These are phyloP conservation scores for Trichogramma pretiosum DNA, from an alignment of 1,140 invertebrate species.

Conservation along the genomic window DNA sequence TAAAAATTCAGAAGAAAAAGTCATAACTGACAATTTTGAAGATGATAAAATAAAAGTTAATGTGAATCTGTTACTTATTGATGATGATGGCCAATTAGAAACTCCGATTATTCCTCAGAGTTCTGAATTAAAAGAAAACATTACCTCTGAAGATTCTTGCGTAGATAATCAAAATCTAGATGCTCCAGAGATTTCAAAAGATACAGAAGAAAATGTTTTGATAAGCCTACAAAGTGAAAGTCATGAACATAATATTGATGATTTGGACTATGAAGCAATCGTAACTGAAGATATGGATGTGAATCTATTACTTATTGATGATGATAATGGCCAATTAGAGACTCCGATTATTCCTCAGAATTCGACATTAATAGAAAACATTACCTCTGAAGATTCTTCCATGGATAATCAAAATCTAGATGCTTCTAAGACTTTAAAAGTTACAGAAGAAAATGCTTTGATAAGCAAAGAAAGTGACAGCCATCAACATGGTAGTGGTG, in stretches of 20 bases:
- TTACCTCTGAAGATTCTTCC: too few relatives aligned
- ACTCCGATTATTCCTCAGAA: slow-evolving; percentile 13
- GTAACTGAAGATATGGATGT: slow-evolving; percentile 22
- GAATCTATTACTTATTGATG: slow-evolving; percentile 29
- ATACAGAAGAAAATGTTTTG: slow-evolving; percentile 18
- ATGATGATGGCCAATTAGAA: slow-evolving; percentile 27
- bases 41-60: slow-evolving; percentile 22
- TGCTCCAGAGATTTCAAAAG: too few relatives aligned
- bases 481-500: slow-evolving; percentile 3
- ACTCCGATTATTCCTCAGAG: slow-evolving; percentile 22
- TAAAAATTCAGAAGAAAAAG: too few relatives aligned
- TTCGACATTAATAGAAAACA: slow-evolving; percentile 14
- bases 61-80: slow-evolving; percentile 29
- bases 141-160: too few relatives aligned
- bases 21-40: slow-evolving; percentile 18
- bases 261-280: too few relatives aligned
- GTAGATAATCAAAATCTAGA: too few relatives aligned
- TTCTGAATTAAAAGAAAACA: slow-evolving; percentile 4
- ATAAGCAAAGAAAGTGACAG: slow-evolving; percentile 9
- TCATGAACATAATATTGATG: too few relatives aligned
- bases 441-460: not conserved
- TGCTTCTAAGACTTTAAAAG: not conserved
- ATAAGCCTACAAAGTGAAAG: too few relatives aligned
- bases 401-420: not conserved
- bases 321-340: slow-evolving; percentile 27